Evolutionary conservation across 2,888 invertebrate species (phyloP).

Genomic region (Apoderus coryli): DNA sequence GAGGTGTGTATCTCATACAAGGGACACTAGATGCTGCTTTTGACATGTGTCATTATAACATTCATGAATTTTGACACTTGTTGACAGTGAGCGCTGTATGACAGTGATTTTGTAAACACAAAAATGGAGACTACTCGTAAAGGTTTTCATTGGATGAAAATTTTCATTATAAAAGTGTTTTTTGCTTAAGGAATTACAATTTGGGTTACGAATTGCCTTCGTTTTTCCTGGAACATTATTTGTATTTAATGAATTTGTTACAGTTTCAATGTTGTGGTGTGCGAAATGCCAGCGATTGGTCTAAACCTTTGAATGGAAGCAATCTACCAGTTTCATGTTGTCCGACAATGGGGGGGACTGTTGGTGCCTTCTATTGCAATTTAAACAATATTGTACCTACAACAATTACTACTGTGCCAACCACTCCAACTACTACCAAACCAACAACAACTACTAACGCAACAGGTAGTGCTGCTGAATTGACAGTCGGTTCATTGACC

Average conservation of each 20-base stretch:
- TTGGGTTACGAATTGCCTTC: too few species aligned
- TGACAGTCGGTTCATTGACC: constrained; percentile 5
- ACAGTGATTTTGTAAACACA: too few species aligned
- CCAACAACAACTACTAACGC: background rate
- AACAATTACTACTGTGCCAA: constrained; percentile 2
- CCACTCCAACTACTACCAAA: constrained; percentile 2
- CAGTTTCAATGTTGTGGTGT: constrained; percentile 66
- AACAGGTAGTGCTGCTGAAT: constrained; percentile 1
- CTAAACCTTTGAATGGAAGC: constrained; percentile 2
- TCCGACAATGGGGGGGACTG: constrained; percentile 33
- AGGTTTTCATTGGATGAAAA: too few species aligned
- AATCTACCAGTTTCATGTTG: constrained; percentile 54
- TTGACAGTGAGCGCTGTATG: too few species aligned
- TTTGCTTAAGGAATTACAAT: too few species aligned
- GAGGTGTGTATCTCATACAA: constrained; percentile 56
- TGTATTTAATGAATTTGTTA: too few species aligned
- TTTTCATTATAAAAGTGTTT: too few species aligned
- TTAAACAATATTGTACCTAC: constrained; percentile 6
- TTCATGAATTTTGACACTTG: too few species aligned
- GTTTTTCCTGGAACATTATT: too few species aligned
- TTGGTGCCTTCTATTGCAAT: constrained; percentile 31
- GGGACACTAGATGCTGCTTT: too few species aligned
- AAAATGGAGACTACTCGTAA: too few species aligned
- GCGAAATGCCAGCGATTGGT: constrained; percentile 27
- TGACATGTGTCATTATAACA: too few species aligned